Conservation (phyloP, 2,113 vertebrate species). For the Phalacrocorax brasilianus region DNA sequence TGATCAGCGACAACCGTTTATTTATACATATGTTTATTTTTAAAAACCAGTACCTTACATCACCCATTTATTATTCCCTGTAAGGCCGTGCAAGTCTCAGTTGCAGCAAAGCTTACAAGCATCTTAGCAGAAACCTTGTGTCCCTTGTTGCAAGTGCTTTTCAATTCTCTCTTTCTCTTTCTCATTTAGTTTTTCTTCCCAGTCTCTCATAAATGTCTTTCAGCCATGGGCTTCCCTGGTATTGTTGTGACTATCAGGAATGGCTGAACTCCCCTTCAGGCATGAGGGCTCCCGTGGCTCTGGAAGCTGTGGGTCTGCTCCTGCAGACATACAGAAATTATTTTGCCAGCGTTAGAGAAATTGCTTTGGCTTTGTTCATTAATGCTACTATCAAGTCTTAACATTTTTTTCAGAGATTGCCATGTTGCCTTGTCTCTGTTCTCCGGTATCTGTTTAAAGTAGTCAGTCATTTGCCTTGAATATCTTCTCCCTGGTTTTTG, state of each 20-base stretch:
- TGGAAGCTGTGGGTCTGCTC: background rate
- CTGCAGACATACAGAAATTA: background rate
- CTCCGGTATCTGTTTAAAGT: background rate
- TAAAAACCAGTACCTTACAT: background rate
- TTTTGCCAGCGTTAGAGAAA: background rate
- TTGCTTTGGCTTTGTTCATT: background rate
- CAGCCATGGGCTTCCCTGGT: background rate
- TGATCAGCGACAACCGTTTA: background rate
- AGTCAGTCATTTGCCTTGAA: background rate
- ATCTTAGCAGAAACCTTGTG: background rate
- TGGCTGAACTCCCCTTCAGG: background rate
- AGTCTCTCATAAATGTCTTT: background rate
- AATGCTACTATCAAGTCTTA: background rate
- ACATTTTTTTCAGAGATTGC: background rate
- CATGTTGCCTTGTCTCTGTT: background rate
- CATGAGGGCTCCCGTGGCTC: background rate
- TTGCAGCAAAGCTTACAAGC: background rate
- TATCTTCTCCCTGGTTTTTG: background rate
- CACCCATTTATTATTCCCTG: background rate
- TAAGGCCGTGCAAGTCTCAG: background rate
- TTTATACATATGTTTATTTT: background rate
- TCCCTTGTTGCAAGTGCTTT: background rate
- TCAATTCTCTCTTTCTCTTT: background rate
- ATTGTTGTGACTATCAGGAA: background rate
- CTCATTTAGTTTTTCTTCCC: background rate